Evolutionary conservation across 1,140 invertebrate genomes (phyloP).

Genomic region (Mya arenaria): DNA sequence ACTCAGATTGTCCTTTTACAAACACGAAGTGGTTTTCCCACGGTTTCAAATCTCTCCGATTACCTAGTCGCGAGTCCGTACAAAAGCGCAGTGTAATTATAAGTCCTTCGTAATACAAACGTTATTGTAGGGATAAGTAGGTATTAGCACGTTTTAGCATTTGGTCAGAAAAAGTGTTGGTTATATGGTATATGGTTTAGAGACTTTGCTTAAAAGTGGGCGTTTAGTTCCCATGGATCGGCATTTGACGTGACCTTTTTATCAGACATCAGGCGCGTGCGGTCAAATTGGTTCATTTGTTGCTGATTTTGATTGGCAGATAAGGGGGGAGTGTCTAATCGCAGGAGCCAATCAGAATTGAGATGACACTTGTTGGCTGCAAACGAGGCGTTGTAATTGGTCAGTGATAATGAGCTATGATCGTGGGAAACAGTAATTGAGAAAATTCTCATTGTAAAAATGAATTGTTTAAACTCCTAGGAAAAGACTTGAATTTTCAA

Average conservation of each 20-base stretch:
- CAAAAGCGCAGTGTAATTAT: conserved; percentile 28
- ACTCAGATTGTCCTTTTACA: conserved; percentile 18
- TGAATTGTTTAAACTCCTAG: conserved; percentile 36
- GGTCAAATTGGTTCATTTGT: conserved; percentile 51
- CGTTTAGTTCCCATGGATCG: conserved; percentile 46
- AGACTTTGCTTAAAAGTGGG: conserved; percentile 20
- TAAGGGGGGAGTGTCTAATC: conserved; percentile 39
- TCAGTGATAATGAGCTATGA: conserved; percentile 25
- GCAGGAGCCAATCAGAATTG: conserved; percentile 51
- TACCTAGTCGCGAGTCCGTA: conserved; percentile 10
- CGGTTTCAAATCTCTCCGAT: conserved; percentile 28
- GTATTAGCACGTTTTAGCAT: conserved; percentile 43
- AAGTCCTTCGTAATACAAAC: conserved; percentile 28
- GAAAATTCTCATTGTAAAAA: conserved; percentile 61
- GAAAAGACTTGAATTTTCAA: conserved; percentile 17
- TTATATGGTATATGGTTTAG: conserved; percentile 30
- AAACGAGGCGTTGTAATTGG: conserved; percentile 49
- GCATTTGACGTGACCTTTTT: conserved; percentile 18
- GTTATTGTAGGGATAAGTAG: conserved; percentile 37
- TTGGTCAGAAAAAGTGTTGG: conserved; percentile 50
- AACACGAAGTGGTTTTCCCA: conserved; percentile 47
- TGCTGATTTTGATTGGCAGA: conserved; percentile 36
- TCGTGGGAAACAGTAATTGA: conserved; percentile 63
- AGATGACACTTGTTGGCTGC: conserved; percentile 57
- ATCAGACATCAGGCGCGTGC: conserved; percentile 56